These are phyloP conservation scores for Campylomormyrus numenius DNA, from an alignment of 2,113 vertebrate species.

Conservation along the genomic window DNA sequence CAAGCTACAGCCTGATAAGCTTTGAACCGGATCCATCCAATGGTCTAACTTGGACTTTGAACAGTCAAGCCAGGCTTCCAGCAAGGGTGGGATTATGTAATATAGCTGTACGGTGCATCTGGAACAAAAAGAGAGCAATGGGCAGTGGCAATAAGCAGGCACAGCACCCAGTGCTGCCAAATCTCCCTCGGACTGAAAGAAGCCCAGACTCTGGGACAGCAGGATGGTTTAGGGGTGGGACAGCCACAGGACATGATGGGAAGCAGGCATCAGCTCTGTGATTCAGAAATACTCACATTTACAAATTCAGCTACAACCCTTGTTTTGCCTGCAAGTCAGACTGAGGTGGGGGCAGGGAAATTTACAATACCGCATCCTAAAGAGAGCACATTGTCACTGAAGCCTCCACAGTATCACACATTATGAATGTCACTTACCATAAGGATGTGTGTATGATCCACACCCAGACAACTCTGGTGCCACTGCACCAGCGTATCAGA, in stretches of 20 bases:
- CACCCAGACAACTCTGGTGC: not conserved
- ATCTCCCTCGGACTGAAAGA: not conserved
- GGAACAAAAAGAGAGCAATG: conserved; percentile 38
- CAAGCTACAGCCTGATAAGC: conserved; percentile 17
- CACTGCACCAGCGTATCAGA: not conserved
- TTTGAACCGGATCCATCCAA: conserved; percentile 31
- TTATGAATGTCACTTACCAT: not conserved
- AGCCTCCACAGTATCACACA: not conserved
- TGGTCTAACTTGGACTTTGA: conserved; percentile 15
- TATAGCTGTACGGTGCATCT: conserved; percentile 29
- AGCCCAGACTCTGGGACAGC: not conserved
- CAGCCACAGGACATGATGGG: not conserved
- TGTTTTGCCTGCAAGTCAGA: not conserved
- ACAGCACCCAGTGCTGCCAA: not conserved
- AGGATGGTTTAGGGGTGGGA: not conserved
- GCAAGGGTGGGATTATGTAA: conserved; percentile 47
- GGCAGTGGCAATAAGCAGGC: not conserved
- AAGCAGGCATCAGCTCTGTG: not conserved
- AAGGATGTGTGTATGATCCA: not conserved
- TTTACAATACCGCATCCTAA: not conserved
- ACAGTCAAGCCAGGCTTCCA: conserved; percentile 17
- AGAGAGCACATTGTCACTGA: not conserved
- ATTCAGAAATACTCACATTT: not conserved
- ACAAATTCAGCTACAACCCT: not conserved
- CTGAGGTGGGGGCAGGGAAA: not conserved